A percentile compares a stretch with the other conserved stretches of the same genome.
Conservation (phyloP, 2,888 invertebrate species). For the Phortica magna region DNA sequence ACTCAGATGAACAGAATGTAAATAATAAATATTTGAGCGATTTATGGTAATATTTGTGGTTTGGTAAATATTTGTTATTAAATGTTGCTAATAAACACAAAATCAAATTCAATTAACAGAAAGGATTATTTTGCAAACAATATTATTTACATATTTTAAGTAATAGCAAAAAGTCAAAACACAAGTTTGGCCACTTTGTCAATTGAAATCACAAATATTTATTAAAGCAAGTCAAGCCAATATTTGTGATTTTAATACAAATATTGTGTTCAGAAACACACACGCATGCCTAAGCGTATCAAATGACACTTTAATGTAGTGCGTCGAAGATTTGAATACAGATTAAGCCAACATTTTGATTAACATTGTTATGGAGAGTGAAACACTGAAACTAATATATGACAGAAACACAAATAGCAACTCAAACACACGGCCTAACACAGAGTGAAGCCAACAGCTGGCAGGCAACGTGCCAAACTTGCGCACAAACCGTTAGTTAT, state of each 20-base stretch:
- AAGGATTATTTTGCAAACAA: too few species aligned
- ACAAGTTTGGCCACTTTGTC: too few species aligned
- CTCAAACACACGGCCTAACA: not conserved
- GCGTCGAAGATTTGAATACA: not conserved
- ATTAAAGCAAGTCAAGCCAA: too few species aligned
- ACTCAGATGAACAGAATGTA: too few species aligned
- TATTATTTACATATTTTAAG: too few species aligned
- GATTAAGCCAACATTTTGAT: constrained; percentile 18
- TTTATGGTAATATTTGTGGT: too few species aligned
- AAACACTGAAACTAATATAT: not conserved
- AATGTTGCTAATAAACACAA: too few species aligned
- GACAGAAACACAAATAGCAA: not conserved
- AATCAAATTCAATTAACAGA: too few species aligned
- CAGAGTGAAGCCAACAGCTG: constrained; percentile 48
- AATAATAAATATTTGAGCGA: too few species aligned
- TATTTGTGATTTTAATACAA: not conserved
- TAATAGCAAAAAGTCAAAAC: too few species aligned
- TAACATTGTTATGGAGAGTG: constrained; percentile 5
- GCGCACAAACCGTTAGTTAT: constrained; percentile 1
- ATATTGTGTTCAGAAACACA: not conserved
- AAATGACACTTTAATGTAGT: constrained; percentile 11
- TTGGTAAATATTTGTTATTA: too few species aligned
- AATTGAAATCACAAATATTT: too few species aligned
- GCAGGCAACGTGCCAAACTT: constrained; percentile 11
- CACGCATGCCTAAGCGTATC: not conserved